These are phyloP conservation scores for Zophobas morio DNA, from an alignment of 1,140 invertebrate species.

Conservation along the genomic window DNA sequence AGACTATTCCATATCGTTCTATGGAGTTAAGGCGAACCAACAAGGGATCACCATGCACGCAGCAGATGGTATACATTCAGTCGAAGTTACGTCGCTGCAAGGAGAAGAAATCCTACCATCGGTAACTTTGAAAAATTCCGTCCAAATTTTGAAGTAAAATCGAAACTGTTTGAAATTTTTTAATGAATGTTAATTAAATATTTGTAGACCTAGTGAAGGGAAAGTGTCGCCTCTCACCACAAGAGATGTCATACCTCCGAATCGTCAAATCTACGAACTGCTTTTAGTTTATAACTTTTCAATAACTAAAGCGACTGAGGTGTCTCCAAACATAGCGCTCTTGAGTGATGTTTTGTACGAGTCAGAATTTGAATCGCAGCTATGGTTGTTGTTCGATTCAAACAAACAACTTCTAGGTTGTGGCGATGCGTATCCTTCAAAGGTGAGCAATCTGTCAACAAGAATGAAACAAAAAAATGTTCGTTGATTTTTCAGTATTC, in stretches of 20 bases:
- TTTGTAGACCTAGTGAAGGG: slow-evolving; percentile 81
- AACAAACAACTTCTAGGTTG: slow-evolving; percentile 90
- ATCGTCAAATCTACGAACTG: slow-evolving; percentile 91
- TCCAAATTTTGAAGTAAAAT: slow-evolving; percentile 83
- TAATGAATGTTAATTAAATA: too few species aligned
- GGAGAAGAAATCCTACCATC: slow-evolving; percentile 86
- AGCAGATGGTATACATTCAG: slow-evolving; percentile 82
- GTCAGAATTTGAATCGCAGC: slow-evolving; percentile 93
- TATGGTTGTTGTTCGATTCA: slow-evolving; percentile 96
- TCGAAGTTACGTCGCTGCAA: slow-evolving; percentile 81
- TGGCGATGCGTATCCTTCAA: slow-evolving; percentile 91
- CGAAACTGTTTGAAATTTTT: neutral
- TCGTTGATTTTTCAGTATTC: slow-evolving; percentile 78
- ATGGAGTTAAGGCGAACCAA: slow-evolving; percentile 83
- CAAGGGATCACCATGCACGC: slow-evolving; percentile 78
- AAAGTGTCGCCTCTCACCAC: slow-evolving; percentile 82
- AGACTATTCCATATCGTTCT: slow-evolving; percentile 85
- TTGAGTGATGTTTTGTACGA: slow-evolving; percentile 93
- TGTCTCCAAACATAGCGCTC: slow-evolving; percentile 83
- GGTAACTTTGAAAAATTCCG: slow-evolving; percentile 83
- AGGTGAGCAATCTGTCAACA: slow-evolving; percentile 72
- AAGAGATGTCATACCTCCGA: slow-evolving; percentile 89
- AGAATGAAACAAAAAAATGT: neutral
- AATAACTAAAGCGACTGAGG: slow-evolving; percentile 86
- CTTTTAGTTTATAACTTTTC: slow-evolving; percentile 90